phyloP scores from a whole-genome alignment of 2,797 vertebrate species.

The Denticeps clupeoides region DNA sequence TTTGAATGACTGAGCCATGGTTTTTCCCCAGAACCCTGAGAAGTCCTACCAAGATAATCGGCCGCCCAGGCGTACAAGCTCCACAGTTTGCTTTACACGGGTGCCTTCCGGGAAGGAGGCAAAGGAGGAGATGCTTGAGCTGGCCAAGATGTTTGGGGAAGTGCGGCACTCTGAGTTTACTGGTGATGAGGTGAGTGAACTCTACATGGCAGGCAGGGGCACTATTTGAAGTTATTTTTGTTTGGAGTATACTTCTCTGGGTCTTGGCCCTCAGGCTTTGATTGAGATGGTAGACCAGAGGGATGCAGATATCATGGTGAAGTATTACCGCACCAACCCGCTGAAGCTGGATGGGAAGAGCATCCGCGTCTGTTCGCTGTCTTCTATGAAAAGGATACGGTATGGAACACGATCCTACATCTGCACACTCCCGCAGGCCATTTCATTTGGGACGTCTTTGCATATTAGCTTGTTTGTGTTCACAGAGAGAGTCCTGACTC shows the following conservation, averaged over 20 bases:
- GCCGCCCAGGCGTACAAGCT: not conserved
- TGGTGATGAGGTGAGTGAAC: constrained; percentile 23
- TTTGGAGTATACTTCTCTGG: not conserved
- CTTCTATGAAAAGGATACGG: not conserved
- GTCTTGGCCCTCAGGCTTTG: constrained; percentile 24
- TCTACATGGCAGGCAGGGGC: not conserved
- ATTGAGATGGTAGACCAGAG: constrained; percentile 37
- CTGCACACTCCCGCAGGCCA: not conserved
- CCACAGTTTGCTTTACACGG: constrained; percentile 31
- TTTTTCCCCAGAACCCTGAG: too few species aligned
- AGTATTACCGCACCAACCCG: constrained; percentile 36
- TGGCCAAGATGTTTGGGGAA: constrained; percentile 34
- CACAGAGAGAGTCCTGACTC: constrained; percentile 21
- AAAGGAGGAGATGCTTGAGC: constrained; percentile 26
- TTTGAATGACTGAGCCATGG: too few species aligned
- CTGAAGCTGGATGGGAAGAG: constrained; percentile 32
- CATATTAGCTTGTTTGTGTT: too few species aligned
- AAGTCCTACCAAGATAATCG: too few species aligned
- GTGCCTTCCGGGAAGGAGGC: constrained; percentile 24
- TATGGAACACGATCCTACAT: not conserved
- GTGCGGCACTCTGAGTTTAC: constrained; percentile 28
- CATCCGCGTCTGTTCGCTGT: constrained; percentile 24
- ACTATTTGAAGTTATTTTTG: not conserved
- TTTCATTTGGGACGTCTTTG: too few species aligned
- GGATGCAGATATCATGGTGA: constrained; percentile 41